Conservation (phyloP, 2,113 vertebrate genomes). For the Emydocephalus ijimae region DNA sequence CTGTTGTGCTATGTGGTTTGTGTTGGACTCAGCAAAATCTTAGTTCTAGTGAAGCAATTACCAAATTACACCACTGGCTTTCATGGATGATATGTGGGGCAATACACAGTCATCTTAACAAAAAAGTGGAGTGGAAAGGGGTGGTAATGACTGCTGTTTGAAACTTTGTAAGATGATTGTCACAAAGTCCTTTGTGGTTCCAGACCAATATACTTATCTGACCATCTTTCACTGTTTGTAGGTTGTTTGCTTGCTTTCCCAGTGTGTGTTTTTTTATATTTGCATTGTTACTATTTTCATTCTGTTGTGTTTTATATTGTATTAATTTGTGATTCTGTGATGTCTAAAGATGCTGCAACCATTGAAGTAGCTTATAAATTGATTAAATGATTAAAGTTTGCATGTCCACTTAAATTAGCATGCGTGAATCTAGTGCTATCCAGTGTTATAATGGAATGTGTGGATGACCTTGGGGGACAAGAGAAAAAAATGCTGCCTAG, state of each 20-base stretch:
- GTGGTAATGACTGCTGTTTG: slow-evolving; percentile 20
- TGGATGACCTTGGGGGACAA: neutral
- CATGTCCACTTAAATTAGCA: neutral
- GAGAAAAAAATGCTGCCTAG: neutral
- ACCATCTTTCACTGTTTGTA: neutral
- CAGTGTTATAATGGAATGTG: neutral
- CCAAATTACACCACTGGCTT: neutral
- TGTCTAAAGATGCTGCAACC: neutral
- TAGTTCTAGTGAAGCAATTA: neutral
- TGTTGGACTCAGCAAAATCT: neutral
- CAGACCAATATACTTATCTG: neutral
- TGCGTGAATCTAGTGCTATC: neutral
- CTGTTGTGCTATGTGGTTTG: neutral
- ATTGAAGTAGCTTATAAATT: neutral
- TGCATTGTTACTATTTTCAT: neutral
- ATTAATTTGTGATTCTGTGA: neutral
- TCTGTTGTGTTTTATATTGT: neutral
- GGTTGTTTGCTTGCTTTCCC: neutral
- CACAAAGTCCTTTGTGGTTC: neutral
- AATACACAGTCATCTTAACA: neutral
- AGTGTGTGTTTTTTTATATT: neutral
- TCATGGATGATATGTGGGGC: neutral
- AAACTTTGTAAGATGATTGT: slow-evolving; percentile 3
- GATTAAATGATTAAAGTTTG: neutral
- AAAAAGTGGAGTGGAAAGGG: neutral